phyloP scores from a whole-genome alignment of 2,888 invertebrate species.

The Agriotes lineatus region DNA sequence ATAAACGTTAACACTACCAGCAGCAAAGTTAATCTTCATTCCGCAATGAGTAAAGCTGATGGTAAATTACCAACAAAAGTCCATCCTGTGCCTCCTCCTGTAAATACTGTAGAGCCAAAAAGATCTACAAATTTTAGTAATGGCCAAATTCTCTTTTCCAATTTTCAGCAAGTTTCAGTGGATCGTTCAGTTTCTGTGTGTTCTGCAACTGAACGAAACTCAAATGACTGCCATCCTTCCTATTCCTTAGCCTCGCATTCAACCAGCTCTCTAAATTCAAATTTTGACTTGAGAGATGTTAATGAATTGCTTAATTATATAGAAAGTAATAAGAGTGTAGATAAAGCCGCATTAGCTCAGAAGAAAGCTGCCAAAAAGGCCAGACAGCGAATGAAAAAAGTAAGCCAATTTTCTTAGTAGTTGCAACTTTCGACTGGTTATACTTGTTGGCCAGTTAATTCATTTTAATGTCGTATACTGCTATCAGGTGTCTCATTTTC shows the following conservation, averaged over 20 bases:
- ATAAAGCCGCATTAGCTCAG: constrained; percentile 60
- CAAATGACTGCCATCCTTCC: constrained; percentile 6
- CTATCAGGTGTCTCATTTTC: no score
- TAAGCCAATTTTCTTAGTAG: no score
- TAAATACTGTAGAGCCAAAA: constrained; percentile 31
- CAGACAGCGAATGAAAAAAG: constrained; percentile 83
- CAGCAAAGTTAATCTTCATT: constrained; percentile 18
- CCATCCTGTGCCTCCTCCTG: constrained; percentile 29
- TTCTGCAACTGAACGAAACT: neutral
- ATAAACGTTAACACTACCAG: neutral
- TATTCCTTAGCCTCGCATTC: constrained; percentile 36
- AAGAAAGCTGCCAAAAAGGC: constrained; percentile 89
- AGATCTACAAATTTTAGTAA: constrained; percentile 33
- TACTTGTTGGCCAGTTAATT: no score
- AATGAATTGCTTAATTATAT: constrained; percentile 63
- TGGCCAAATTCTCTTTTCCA: constrained; percentile 14
- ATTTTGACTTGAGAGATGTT: constrained; percentile 55
- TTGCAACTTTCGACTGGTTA: no score
- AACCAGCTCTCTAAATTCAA: constrained; percentile 39
- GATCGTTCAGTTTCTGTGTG: neutral
- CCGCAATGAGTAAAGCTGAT: constrained; percentile 18
- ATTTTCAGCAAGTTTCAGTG: constrained; percentile 21
- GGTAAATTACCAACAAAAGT: constrained; percentile 28
- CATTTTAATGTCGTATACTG: no score
- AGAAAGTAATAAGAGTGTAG: constrained; percentile 60